Base-by-base conservation (phyloP, 1,140 invertebrate species). In the Hylaeus anthracinus region DNA sequence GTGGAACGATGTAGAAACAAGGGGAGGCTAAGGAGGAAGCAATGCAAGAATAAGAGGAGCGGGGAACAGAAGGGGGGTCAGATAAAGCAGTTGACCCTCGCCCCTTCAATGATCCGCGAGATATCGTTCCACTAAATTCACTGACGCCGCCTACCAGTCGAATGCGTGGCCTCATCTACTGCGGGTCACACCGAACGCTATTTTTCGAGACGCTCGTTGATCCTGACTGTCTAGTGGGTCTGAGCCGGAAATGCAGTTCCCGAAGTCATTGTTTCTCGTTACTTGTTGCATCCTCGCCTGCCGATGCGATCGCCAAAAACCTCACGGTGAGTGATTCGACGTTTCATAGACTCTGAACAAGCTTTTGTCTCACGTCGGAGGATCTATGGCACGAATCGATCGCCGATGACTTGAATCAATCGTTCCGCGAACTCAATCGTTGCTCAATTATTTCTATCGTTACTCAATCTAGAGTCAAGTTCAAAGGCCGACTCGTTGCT, bases 1-100 rank as follows among this genome's bases (percentile, higher is more conserved):
- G 10, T 6, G 37, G 41, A 73, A 61, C 51, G 15, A n/a, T 45
- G 14, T 55, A 55, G 37, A 56, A 72, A 72, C 64, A 79, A 55
- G 51, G 76, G 76, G 69, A 43, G 53, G 53, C 63, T 74, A 70
- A 83, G 71, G 79, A 86, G 81, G 71, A 86, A 83, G 75, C 65
- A 61, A 74, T 53, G 51, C 58, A 65, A 70, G 72, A 76, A 75
- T 14, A 43, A 43, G 56, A 76, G 73, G 66, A 61, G 74, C 51
- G 51, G 51, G 9, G 63, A 56, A 4, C 15, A 73, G 9, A 79
- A 48, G 39, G 61, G 72, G 69, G 79, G 14, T 45, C 55, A 83
- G 87, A 88, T 88, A 88, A 88, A 88, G 70, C 77, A 56, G 37
- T 82, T 88, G 87, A 88, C 87, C 81, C 73, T 88, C 71, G 81